phyloP scores from a whole-genome alignment of 2,113 vertebrate species.

The Heliornis fulica region DNA sequence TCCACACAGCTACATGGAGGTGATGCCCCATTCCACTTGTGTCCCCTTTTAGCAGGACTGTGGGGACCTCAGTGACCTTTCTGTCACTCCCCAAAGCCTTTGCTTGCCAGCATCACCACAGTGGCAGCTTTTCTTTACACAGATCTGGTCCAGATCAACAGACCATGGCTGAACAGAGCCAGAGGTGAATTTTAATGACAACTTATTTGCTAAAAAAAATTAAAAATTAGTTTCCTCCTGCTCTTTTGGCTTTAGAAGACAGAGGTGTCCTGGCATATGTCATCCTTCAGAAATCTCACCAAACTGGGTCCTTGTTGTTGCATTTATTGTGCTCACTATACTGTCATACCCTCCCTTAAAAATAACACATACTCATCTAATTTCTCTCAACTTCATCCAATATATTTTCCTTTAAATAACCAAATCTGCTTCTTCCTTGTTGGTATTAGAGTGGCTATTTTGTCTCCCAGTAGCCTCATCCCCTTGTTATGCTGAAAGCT shows the following conservation, averaged over 20 bases:
- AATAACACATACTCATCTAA: not conserved
- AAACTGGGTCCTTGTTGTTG: not conserved
- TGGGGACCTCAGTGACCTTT: fast-evolving
- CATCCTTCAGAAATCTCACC: not conserved
- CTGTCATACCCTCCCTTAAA: not conserved
- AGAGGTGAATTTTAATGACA: not conserved
- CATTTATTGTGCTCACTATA: not conserved
- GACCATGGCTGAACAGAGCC: not conserved
- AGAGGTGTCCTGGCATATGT: not conserved
- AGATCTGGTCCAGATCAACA: not conserved
- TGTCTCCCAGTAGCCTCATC: not conserved
- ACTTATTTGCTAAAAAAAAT: not conserved
- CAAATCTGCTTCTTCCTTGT: not conserved
- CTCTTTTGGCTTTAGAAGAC: not conserved
- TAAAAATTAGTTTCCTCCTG: fast-evolving
- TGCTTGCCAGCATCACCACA: not conserved
- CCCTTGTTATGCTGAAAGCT: not conserved
- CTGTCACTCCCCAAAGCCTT: not conserved
- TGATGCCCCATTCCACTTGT: fast-evolving
- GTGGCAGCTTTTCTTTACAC: not conserved
- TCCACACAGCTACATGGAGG: not conserved
- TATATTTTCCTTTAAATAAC: not conserved
- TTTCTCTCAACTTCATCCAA: not conserved
- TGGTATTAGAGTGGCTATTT: not conserved
- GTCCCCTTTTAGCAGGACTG: not conserved